Evolutionary conservation across 2,113 vertebrate species (phyloP).

Genomic region (Greenwoodochromis staneri): DNA sequence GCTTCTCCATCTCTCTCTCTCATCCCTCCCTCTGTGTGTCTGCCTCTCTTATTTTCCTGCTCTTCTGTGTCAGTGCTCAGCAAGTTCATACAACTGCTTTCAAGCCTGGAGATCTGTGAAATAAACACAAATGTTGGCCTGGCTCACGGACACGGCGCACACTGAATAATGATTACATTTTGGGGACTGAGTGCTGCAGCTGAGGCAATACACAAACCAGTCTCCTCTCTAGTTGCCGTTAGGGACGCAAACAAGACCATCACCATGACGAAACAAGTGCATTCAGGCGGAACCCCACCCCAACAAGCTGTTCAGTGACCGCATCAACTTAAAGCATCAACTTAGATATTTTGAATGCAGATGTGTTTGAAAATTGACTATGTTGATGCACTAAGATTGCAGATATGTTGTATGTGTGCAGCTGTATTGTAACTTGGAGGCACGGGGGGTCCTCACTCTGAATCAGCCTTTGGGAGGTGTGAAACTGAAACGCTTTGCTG

Average conservation of each 20-base stretch:
- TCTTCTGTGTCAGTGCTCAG: constrained; percentile 20
- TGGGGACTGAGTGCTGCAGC: background rate
- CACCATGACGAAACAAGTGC: background rate
- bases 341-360: background rate
- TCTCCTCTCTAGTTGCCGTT: background rate
- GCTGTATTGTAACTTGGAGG: background rate
- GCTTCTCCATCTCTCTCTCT: background rate
- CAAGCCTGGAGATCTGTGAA: constrained; percentile 39
- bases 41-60: background rate
- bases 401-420: background rate
- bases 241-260: background rate
- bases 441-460: rapidly evolving
- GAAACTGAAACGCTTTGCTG: rapidly evolving
- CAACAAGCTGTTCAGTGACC: background rate
- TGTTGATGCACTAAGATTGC: background rate
- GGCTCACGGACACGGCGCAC: background rate
- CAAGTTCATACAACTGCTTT: constrained; percentile 45
- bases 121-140: constrained; percentile 42
- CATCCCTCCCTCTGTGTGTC: background rate
- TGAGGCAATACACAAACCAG: constrained; percentile 3
- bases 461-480: background rate
- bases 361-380: background rate
- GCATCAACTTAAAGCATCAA: background rate
- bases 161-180: constrained; percentile 19
- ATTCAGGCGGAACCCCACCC: background rate